Evolutionary conservation across 2,888 invertebrate species (phyloP), one percentile per base, ranked within the genome.

Genomic region (Rhopalosiphum nymphaeae): DNA sequence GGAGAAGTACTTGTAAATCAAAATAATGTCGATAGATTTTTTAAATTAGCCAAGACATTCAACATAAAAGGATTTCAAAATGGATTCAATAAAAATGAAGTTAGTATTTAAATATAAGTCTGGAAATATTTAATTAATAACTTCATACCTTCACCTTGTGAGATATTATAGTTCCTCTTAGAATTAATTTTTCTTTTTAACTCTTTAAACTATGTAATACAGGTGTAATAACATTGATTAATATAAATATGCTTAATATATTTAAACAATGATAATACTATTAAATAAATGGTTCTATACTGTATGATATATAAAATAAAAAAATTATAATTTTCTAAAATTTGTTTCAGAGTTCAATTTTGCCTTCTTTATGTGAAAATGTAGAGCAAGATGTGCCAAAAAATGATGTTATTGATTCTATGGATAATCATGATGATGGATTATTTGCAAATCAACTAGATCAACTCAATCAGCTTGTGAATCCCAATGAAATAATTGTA

Each of bases 11-110:
- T 90, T 26, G 57, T 93, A 16, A 90, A 93, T 88, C 93, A 90
- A 95, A 98, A 98, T 96, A 97, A 98, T 95, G 97, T 98, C 95
- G 98, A 98, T 96, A 97, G 97, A 95, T 61, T 93, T 42, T 90
- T 93, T 53, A 90, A 93, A 90, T 84, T 93, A 29, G 93, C 93
- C 36, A 93, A 93, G 85, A 93, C 93, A 67, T 93, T 93, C 25
- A 93, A 89, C 36, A 42, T 93, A 57, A 89, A 89, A 57, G 93
- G 93, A 90, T 93, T 93, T 57, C 93, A 93, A 90, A 93, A 93
- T 53, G 93, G 89, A 25, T 89, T 93, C 21, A 90, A 89, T 85
- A 93, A 93, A 90, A 93, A 85, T 53, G 93, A 93, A 61, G 93
- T 93, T 42, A 89, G 78, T 93, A 67, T 92, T 87, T 26, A 91